Percentiles rank a stretch among this genome's conserved stretches.
phyloP scores from a whole-genome alignment of 2,797 vertebrate species.

The Notolepis coatsorum region DNA sequence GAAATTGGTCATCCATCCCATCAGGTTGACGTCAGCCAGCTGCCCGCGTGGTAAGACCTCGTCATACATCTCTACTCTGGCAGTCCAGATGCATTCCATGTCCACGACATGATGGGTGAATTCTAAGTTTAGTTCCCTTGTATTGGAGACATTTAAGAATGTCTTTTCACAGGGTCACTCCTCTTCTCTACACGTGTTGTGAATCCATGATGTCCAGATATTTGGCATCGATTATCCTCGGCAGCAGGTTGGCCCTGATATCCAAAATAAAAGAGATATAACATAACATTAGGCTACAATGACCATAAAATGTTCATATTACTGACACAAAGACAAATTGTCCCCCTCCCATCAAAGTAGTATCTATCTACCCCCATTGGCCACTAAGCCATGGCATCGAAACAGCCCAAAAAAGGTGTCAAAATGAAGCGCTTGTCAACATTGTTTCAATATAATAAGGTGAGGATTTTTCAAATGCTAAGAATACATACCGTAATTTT shows the following conservation, averaged over 20 bases:
- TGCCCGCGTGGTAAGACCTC: slow-evolving; percentile 1
- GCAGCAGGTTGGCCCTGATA: slow-evolving; percentile 88
- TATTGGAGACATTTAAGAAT: not conserved
- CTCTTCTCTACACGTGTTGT: slow-evolving; percentile 79
- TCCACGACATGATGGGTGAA: slow-evolving; percentile 9
- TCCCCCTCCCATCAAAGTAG: too few species aligned
- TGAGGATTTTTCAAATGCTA: too few species aligned
- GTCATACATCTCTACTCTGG: not conserved
- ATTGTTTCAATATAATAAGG: too few species aligned
- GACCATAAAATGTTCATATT: too few species aligned
- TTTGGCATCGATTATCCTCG: slow-evolving; percentile 90
- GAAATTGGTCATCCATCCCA: not conserved
- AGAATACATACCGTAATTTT: too few species aligned
- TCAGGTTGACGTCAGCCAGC: not conserved
- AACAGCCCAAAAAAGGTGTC: too few species aligned
- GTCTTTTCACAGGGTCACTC: not conserved
- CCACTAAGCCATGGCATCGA: too few species aligned
- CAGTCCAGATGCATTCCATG: not conserved
- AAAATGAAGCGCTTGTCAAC: too few species aligned
- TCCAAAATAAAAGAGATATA: slow-evolving; percentile 29
- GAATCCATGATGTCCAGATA: slow-evolving; percentile 94
- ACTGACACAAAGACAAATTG: too few species aligned
- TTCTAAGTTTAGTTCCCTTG: slow-evolving; percentile 37
- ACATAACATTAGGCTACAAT: not conserved
- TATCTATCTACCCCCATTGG: too few species aligned